These are phyloP conservation scores for Lepetodrilus schrolli DNA, from an alignment of 2,888 invertebrate genomes.

Conservation along the genomic window DNA sequence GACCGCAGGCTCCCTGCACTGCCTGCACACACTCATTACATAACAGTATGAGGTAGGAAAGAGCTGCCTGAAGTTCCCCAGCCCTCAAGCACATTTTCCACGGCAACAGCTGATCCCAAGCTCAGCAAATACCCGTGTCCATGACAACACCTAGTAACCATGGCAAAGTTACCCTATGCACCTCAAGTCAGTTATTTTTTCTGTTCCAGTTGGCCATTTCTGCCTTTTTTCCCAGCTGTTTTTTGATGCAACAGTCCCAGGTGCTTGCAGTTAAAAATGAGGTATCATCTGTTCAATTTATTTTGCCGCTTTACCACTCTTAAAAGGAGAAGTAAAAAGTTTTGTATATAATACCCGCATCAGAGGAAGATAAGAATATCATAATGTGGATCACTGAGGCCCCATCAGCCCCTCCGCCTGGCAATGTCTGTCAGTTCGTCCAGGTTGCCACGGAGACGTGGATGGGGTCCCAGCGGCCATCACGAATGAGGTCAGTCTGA, in stretches of 20 bases:
- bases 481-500: slow-evolving; percentile 13
- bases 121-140: slow-evolving; percentile 4
- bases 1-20: too few species aligned
- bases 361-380: slow-evolving; percentile 17
- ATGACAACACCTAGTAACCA: not conserved
- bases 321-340: slow-evolving; percentile 24
- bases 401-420: not conserved
- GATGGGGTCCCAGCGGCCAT: not conserved
- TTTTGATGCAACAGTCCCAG: slow-evolving; percentile 15
- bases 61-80: slow-evolving; percentile 7
- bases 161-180: slow-evolving; percentile 18
- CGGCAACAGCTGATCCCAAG: slow-evolving; percentile 17
- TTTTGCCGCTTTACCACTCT: slow-evolving; percentile 20
- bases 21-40: too few species aligned
- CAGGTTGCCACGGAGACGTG: not conserved
- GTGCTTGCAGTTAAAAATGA: slow-evolving; percentile 19
- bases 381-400: not conserved
- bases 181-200: not conserved
- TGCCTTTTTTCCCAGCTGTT: too few species aligned
- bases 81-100: slow-evolving; percentile 15
- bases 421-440: not conserved
- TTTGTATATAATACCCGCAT: slow-evolving; percentile 26
- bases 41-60: not conserved
- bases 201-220: too few species aligned
- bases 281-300: slow-evolving; percentile 18